Evolutionary conservation across 2,888 invertebrate genomes (phyloP), one percentile per base, ranked within the genome.

Genomic region (Lasioglossum lativentre): DNA sequence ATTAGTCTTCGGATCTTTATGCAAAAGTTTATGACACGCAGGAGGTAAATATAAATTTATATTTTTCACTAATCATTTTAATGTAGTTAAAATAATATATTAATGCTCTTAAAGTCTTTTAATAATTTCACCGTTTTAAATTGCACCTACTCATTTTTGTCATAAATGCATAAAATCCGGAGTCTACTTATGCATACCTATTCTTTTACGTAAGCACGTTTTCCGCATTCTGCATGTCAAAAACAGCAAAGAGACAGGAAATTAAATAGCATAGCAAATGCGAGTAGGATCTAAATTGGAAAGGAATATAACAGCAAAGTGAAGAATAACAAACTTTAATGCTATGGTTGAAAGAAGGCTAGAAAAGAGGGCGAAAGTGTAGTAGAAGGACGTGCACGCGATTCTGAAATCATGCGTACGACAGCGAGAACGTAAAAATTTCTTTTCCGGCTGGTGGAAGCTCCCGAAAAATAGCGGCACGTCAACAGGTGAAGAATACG

Each of bases 401-500:
- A 52, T 30, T 40, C 59, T 34, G 27, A 6, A 75, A 83, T 56
- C 34, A n/a, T 47, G 66, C 23, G 14, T n/a, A n/a, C n/a, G 72
- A 19, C n/a, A 38, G n/a, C 63, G 34, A 23, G 34, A 72, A 83
- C 75, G 71, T 78, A 66, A 56, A 72, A 72, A 72, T 78, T 72
- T 72, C 10, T 52, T 72, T 56, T 27, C 19, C 66, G 72, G 75
- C 70, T 70, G 78, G 56, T 75, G 78, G 52, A 78, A 63, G 71
- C 45, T 63, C 56, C 59, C 63, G 79, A 84, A 85, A 85, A 85
- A 77, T 72, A 73, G 75, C 38, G 66, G 76, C 63, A 34, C 75
- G 59, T 81, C 75, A 81, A 85, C 86, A 86, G 86, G 86, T 86
- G 81, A 85, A 85, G 71, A 78, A 75, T 74, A 27, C 40, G 14